These are phyloP conservation scores for Platycheirus albimanus DNA, from an alignment of 2,888 invertebrate species.

Conservation along the genomic window DNA sequence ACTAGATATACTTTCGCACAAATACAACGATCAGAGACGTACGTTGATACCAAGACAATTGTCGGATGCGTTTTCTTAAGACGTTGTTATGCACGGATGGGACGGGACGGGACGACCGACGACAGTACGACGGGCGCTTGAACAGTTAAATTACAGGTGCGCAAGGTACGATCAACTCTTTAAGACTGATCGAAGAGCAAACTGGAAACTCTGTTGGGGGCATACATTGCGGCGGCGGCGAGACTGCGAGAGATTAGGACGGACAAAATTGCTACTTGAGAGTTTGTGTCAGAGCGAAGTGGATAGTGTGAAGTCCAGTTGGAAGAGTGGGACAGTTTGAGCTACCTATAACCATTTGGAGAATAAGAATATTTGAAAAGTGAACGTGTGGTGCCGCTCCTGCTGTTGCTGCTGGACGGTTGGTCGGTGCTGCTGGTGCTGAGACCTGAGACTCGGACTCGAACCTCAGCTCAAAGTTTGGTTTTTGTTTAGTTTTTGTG, in stretches of 20 bases:
- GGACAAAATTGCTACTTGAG: constrained; percentile 47
- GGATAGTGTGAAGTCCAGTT: constrained; percentile 65
- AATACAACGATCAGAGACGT: constrained; percentile 40
- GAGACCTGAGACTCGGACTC: constrained; percentile 33
- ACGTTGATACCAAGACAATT: constrained; percentile 57
- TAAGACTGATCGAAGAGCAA: constrained; percentile 80
- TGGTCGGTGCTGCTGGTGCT: constrained; percentile 38
- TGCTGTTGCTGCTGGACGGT: constrained; percentile 27
- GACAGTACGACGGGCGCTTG: constrained; percentile 42
- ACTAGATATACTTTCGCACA: constrained; percentile 64
- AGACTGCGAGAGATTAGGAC: constrained; percentile 50
- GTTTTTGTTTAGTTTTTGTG: constrained; percentile 64
- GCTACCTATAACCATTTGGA: constrained; percentile 54
- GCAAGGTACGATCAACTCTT: constrained; percentile 82
- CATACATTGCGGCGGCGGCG: constrained; percentile 65
- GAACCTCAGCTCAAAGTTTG: constrained; percentile 56
- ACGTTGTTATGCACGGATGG: neutral
- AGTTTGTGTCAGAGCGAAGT: constrained; percentile 55
- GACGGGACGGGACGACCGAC: too few species aligned
- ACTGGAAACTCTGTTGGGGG: constrained; percentile 78
- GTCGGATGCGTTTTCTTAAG: constrained; percentile 1
- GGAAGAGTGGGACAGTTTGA: constrained; percentile 70
- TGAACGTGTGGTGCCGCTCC: constrained; percentile 67
- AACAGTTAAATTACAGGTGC: constrained; percentile 80
- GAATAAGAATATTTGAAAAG: constrained; percentile 73